Percentiles rank a stretch among this genome's conserved stretches.
phyloP scores from a whole-genome alignment of 2,797 vertebrate genomes.

The Synanceia verrucosa region DNA sequence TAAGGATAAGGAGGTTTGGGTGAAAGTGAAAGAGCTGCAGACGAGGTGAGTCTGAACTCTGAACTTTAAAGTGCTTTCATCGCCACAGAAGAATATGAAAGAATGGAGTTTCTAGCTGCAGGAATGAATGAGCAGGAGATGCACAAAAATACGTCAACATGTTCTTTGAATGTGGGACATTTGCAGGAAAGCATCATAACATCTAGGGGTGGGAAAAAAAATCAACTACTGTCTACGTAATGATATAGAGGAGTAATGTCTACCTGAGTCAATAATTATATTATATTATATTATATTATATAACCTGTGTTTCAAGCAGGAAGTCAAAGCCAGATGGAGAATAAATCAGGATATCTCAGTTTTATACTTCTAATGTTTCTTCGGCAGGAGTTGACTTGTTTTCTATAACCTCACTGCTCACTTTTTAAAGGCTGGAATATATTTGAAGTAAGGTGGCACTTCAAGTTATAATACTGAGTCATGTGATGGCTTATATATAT shows the following conservation, averaged over 20 bases:
- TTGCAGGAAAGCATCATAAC: not conserved
- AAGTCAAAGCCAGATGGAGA: not conserved
- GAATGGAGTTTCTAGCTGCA: not conserved
- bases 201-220: too few relatives aligned
- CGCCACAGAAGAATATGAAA: not conserved
- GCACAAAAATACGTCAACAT: not conserved
- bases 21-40: not conserved
- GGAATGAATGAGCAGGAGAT: not conserved
- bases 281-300: too few relatives aligned
- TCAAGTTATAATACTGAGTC: slow-evolving; percentile 2
- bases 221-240: not conserved
- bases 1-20: not conserved
- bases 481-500: slow-evolving; percentile 35
- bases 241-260: not conserved
- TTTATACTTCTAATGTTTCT: not conserved
- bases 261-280: not conserved
- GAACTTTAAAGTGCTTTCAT: not conserved
- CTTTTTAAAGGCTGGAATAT: slow-evolving; percentile 5
- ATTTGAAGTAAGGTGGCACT: slow-evolving; percentile 5
- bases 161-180: not conserved
- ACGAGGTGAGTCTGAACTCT: too few relatives aligned
- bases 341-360: not conserved
- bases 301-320: too few relatives aligned
- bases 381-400: not conserved
- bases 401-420: not conserved